Evolutionary conservation across 2,113 vertebrate species (phyloP), one percentile per base, ranked within the genome.

Genomic region (Lagopus leucura): DNA sequence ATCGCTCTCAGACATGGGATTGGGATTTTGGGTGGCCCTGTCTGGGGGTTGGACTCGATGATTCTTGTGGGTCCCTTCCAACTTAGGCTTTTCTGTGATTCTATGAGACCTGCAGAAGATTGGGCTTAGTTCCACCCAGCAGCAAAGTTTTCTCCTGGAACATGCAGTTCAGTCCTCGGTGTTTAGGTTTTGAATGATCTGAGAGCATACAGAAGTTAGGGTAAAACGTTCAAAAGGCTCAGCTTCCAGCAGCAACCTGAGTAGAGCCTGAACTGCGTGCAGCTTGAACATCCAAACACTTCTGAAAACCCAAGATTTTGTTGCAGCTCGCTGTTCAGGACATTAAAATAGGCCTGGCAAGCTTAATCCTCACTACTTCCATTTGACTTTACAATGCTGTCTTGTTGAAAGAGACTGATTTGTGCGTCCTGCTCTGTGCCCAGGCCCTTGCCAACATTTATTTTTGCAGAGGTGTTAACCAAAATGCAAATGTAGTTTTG

Each of bases 151-250:
- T n/a, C 57, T 60, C 57, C 57, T 60, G 12, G 54, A 52, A 38
- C 30, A 58, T 15, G 42, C 79, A 7, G 1, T 76, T 2, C 1
- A 17, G 64, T 80, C 28, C 25, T 64, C 0, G 0, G 25, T 6
- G 21, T 65, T 77, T 82, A 65, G 30, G 25, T 50, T 60, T 72
- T 71, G 69, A 71, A 61, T 69, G 54, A 69, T 25, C 19, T 69
- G 17, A 27, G 34, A 43, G 8, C 38, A 17, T 32, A 38, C 58
- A 55, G 57, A 61, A 70, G 38, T 66, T 61, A 60, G 17, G 7
- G 13, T 28, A 69, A n/a, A 61, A 77, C 34, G 11, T 17, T 86
- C 27, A 38, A 24, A 83, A 66, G 30, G 36, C 9, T 1, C 0
- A 32, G 16, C 52, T 88, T 86, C 30, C 43, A 11, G 34, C 8